phyloP scores from a whole-genome alignment of 2,113 vertebrate genomes.

The Corythoichthys intestinalis region DNA sequence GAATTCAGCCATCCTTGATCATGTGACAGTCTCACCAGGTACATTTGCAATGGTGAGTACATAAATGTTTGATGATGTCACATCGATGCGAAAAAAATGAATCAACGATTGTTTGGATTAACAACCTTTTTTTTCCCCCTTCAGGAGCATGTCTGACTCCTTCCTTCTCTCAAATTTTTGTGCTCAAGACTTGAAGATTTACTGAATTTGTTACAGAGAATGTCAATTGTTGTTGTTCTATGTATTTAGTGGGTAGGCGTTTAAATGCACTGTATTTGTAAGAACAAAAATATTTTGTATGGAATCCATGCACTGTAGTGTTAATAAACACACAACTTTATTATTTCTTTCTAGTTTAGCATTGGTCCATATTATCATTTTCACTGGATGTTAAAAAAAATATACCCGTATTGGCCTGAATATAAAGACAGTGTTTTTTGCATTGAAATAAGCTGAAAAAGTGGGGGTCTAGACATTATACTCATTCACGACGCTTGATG shows the following conservation, averaged over 20 bases:
- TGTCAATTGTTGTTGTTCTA: slow-evolving; percentile 9
- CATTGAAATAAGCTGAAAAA: too few species aligned
- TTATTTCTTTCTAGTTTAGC: not conserved
- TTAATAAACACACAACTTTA: slow-evolving; percentile 8
- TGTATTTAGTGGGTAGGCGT: slow-evolving; percentile 11
- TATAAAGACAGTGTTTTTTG: too few species aligned
- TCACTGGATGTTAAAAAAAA: not conserved
- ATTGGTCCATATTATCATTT: not conserved
- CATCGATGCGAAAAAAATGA: not conserved
- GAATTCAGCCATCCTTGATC: slow-evolving; percentile 65
- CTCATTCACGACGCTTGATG: too few species aligned
- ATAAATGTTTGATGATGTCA: too few species aligned
- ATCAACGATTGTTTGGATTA: not conserved
- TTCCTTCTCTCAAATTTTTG: slow-evolving; percentile 6
- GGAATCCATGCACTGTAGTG: slow-evolving; percentile 31
- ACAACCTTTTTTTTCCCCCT: slow-evolving; percentile 28
- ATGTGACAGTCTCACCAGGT: slow-evolving; percentile 32
- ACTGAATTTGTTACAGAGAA: slow-evolving; percentile 32
- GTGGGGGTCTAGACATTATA: too few species aligned
- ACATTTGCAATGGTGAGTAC: slow-evolving; percentile 11
- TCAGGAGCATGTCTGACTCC: slow-evolving; percentile 47
- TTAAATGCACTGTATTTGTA: slow-evolving; percentile 31
- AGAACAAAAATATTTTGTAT: slow-evolving; percentile 29
- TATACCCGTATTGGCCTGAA: not conserved
- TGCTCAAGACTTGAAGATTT: slow-evolving; percentile 48